Evolutionary conservation across 2,113 vertebrate genomes (phyloP).

Genomic region (Rhombomys opimus): DNA sequence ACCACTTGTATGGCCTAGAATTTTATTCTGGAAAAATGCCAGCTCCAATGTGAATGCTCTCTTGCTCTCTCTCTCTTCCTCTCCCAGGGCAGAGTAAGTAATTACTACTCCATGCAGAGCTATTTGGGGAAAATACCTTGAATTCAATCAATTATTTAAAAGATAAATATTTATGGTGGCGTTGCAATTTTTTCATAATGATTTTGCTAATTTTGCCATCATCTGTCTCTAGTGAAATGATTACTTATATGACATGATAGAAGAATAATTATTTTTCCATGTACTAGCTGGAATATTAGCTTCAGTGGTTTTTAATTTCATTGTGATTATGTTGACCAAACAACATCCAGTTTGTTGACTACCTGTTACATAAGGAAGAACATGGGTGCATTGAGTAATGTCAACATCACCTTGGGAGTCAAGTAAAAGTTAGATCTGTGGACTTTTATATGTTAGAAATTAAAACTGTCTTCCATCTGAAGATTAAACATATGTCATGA

Average conservation of each 20-base stretch:
- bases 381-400: background rate
- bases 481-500: background rate
- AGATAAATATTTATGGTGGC: background rate
- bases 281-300: too few relatives aligned
- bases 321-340: background rate
- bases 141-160: background rate
- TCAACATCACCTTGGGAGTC: background rate
- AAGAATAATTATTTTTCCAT: background rate
- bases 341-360: background rate
- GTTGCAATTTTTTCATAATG: background rate
- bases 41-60: background rate
- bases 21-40: background rate
- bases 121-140: background rate
- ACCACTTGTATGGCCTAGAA: background rate
- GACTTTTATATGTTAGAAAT: background rate
- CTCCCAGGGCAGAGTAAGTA: too few relatives aligned
- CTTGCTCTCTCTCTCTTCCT: background rate
- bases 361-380: background rate
- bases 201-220: background rate
- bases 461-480: background rate
- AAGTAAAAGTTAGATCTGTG: accelerated
- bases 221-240: background rate
- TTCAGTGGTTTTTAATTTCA: background rate
- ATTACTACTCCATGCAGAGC: too few relatives aligned
- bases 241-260: background rate